A percentile compares a stretch with the other conserved stretches of the same genome.
These are phyloP conservation scores for human (Homo sapiens) DNA, from an alignment of 2,113 vertebrate species.

Conservation along the genomic window DNA sequence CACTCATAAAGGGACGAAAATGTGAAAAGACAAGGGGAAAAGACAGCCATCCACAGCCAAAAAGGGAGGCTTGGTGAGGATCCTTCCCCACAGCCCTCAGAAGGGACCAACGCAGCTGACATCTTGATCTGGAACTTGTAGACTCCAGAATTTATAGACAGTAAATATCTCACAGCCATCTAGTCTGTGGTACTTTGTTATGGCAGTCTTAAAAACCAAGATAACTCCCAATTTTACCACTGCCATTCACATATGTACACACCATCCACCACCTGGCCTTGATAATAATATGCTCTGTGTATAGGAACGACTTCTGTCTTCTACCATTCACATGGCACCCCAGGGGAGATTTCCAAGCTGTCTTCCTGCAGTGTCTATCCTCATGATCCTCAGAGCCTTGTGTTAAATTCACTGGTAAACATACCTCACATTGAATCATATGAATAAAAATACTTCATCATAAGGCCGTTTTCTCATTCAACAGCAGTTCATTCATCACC, in stretches of 20 bases:
- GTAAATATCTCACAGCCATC: background rate
- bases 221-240: background rate
- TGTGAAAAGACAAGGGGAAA: background rate
- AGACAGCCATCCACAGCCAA: background rate
- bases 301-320: background rate
- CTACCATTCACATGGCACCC: background rate
- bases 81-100: background rate
- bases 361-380: background rate
- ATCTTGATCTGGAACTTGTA: background rate
- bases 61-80: background rate
- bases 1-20: background rate
- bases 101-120: background rate
- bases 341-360: background rate
- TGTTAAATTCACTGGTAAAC: background rate
- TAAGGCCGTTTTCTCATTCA: background rate
- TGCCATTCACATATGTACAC: fast-evolving
- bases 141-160: background rate
- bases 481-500: background rate
- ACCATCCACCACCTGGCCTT: background rate
- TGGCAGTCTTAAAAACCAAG: background rate
- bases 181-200: background rate
- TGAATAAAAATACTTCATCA: background rate
- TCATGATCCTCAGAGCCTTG: background rate
- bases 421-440: background rate
- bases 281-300: background rate